Evolutionary conservation across 53 echinoderm and acorn worm genomes (phyloP).

Genomic region (Luidia sarsii): DNA sequence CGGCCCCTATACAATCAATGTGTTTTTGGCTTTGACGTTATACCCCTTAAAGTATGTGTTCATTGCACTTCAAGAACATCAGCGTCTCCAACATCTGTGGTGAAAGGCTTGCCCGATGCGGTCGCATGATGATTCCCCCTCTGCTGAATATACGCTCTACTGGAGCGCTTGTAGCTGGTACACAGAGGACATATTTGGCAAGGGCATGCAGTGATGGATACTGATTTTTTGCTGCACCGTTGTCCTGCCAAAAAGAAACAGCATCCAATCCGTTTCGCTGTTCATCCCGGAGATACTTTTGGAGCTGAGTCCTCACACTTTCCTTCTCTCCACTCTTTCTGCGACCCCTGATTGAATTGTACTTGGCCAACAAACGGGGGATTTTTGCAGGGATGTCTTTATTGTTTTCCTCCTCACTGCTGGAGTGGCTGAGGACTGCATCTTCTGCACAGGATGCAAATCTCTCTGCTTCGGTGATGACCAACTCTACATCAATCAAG

Average conservation of each 20-base stretch:
- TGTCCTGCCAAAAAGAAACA: conserved; percentile 16
- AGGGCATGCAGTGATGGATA: conserved; percentile 39
- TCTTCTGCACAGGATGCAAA: neutral
- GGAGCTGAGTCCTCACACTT: conserved; percentile 24
- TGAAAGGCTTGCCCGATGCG: conserved; percentile 19
- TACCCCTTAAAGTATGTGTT: neutral
- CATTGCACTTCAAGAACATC: conserved; percentile 6
- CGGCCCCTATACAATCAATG: no score
- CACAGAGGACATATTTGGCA: conserved; percentile 1
- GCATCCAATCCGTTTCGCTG: conserved; percentile 21
- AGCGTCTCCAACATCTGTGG: conserved; percentile 40
- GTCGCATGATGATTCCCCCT: conserved; percentile 10
- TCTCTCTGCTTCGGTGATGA: conserved; percentile 46
- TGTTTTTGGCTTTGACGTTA: neutral
- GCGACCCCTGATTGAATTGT: no score
- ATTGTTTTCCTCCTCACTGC: no score
- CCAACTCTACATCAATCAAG: conserved; percentile 7
- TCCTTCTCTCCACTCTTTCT: neutral
- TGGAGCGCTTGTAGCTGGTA: conserved; percentile 34
- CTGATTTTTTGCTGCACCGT: conserved; percentile 3
- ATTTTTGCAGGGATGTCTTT: no score
- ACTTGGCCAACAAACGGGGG: no score
- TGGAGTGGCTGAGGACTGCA: no score
- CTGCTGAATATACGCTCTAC: conserved; percentile 40
- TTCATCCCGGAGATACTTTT: conserved; percentile 8